Evolutionary conservation across 1,140 invertebrate species (phyloP).

Genomic region (Globodera rostochiensis): DNA sequence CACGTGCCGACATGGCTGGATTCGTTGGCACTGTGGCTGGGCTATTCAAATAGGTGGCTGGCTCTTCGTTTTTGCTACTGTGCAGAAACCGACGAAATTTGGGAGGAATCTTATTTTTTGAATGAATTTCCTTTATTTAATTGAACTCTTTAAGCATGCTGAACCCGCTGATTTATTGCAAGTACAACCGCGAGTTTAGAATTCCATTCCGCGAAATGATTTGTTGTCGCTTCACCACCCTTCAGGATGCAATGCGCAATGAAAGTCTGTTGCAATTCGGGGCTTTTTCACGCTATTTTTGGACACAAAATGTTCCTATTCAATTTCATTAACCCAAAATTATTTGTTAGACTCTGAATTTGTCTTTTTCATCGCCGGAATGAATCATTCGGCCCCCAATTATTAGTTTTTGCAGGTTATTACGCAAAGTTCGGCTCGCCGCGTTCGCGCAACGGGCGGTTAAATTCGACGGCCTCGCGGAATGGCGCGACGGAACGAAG

Average conservation of each 20-base stretch:
- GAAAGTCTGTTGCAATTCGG: slow-evolving; percentile 56
- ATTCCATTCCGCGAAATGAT: slow-evolving; percentile 70
- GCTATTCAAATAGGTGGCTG: slow-evolving; percentile 68
- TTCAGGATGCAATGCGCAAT: slow-evolving; percentile 68
- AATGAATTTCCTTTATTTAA: too few species aligned
- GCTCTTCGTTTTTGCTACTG: not conserved
- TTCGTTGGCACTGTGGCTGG: slow-evolving; percentile 68
- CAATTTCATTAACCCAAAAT: too few species aligned
- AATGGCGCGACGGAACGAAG: not conserved
- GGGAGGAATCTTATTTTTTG: too few species aligned
- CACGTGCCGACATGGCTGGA: slow-evolving; percentile 66
- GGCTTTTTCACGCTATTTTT: too few species aligned
- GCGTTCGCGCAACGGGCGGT: slow-evolving; percentile 36
- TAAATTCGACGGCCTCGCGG: not conserved
- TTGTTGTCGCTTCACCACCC: slow-evolving; percentile 67
- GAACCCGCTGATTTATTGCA: slow-evolving; percentile 71
- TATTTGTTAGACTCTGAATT: too few species aligned
- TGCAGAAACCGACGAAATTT: not conserved
- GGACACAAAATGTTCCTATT: too few species aligned
- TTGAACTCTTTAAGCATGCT: slow-evolving; percentile 62
- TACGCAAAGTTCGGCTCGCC: slow-evolving; percentile 67
- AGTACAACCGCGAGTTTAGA: slow-evolving; percentile 70
- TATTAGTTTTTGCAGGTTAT: slow-evolving; percentile 52
- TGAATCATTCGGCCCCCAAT: not conserved
- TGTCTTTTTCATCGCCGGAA: too few species aligned